These are phyloP conservation scores for Edolisoma coerulescens DNA, from an alignment of 2,113 vertebrate species.

Conservation along the genomic window DNA sequence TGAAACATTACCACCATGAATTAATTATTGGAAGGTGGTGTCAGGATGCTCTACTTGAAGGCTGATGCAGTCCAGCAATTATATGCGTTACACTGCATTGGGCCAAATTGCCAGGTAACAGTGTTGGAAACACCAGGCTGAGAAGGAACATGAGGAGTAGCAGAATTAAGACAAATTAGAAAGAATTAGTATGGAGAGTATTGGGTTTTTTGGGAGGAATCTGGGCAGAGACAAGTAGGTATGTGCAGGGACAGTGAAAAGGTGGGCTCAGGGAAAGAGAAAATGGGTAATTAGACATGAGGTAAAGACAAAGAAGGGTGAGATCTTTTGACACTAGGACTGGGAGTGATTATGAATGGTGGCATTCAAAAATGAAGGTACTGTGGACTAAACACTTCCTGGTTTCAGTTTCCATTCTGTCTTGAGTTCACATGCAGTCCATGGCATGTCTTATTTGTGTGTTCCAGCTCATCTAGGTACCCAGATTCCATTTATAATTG, in stretches of 20 bases:
- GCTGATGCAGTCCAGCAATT: not conserved
- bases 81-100: not conserved
- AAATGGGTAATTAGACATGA: not conserved
- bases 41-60: not conserved
- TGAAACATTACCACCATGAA: not conserved
- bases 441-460: not conserved
- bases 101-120: not conserved
- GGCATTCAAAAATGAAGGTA: not conserved
- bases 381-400: not conserved
- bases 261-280: not conserved
- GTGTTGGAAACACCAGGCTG: not conserved
- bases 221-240: not conserved
- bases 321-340: not conserved
- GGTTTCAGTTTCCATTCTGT: not conserved
- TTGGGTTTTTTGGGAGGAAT: not conserved
- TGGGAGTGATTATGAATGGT: rapidly evolving
- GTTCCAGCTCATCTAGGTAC: not conserved
- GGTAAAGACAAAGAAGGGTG: not conserved
- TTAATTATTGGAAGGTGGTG: not conserved
- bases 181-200: not conserved
- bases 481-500: not conserved
- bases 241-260: not conserved
- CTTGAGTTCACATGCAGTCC: not conserved
- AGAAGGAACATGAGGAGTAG: not conserved
- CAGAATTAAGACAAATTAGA: not conserved